A percentile compares a stretch with the other conserved stretches of the same genome.
Evolutionary conservation across 30 jellyfish, hydroid and myxozoan species (phyloP).

Genomic region (Haliclystus octoradiatus): DNA sequence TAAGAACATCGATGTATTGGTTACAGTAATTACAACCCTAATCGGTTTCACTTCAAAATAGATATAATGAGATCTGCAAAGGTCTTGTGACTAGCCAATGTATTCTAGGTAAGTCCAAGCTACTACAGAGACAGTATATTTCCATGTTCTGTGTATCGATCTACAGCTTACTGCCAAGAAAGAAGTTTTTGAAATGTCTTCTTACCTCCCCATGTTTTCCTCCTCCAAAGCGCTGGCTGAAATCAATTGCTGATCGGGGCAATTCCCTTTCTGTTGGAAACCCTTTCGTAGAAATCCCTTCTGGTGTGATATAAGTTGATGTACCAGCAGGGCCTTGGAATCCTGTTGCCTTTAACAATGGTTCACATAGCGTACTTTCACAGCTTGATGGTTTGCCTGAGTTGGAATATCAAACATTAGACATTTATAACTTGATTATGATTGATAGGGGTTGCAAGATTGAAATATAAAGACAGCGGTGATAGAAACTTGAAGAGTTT

Average conservation of each 20-base stretch:
- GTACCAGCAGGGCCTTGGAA: conserved; percentile 68
- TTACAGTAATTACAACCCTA: too few species aligned
- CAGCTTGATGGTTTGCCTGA: conserved; percentile 37
- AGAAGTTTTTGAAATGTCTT: too few species aligned
- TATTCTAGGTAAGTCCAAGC: neutral
- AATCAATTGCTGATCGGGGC: conserved; percentile 45
- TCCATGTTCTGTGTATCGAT: too few species aligned
- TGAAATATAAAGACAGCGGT: neutral
- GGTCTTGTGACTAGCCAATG: neutral
- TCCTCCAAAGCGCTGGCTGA: conserved; percentile 57
- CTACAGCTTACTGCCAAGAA: too few species aligned
- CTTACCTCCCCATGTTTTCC: conserved; percentile 71
- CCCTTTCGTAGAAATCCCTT: conserved; percentile 12
- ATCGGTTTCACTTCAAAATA: too few species aligned
- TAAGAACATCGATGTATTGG: too few species aligned
- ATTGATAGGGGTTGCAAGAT: neutral
- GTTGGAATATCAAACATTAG: too few species aligned
- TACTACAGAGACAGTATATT: neutral
- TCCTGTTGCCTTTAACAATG: conserved; percentile 39
- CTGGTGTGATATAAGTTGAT: conserved; percentile 44
- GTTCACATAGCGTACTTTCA: conserved; percentile 51
- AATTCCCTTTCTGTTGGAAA: conserved; percentile 33
- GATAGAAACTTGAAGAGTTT: conserved; percentile 24
- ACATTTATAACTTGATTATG: neutral
- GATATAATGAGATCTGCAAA: too few species aligned